A percentile compares a stretch with the other conserved stretches of the same genome.
Conservation (phyloP, 2,888 invertebrate genomes). For the Caenorhabditis auriculariae region DNA sequence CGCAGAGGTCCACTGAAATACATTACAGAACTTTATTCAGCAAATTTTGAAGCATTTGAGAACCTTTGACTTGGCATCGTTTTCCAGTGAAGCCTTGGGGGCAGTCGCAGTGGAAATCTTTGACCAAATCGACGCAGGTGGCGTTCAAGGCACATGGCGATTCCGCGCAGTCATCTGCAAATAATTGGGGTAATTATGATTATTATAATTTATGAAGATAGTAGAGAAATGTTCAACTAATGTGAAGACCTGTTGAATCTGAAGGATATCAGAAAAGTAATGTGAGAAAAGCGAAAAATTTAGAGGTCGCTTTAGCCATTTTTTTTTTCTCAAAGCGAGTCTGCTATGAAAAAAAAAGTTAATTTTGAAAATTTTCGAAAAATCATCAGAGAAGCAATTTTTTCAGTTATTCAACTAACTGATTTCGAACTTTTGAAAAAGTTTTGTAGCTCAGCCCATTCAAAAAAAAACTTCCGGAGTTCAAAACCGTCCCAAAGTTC, state of each 20-base stretch:
- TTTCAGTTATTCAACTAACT: no score
- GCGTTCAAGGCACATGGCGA: constrained; percentile 81
- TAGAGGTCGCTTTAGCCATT: no score
- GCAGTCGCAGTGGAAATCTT: constrained; percentile 89
- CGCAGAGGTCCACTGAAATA: constrained; percentile 77
- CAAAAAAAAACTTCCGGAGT: no score
- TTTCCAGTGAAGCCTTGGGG: constrained; percentile 92
- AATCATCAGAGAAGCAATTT: no score
- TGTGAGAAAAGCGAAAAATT: no score
- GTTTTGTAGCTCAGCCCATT: no score
- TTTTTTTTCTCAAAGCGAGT: background rate
- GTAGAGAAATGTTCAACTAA: background rate
- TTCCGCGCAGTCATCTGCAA: constrained; percentile 82
- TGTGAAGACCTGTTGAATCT: background rate
- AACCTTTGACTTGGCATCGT: constrained; percentile 85
- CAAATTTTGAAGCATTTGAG: background rate
- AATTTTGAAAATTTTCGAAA: no score
- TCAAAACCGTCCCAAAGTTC: no score
- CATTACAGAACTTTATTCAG: no score
- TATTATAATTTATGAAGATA: background rate
- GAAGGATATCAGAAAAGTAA: no score
- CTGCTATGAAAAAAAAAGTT: background rate
- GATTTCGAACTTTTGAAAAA: no score
- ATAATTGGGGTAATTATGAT: background rate
- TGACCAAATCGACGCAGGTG: constrained; percentile 88